Evolutionary conservation across 2,113 vertebrate genomes (phyloP), one percentile per base, ranked within the genome.

Genomic region (Micromys minutus): DNA sequence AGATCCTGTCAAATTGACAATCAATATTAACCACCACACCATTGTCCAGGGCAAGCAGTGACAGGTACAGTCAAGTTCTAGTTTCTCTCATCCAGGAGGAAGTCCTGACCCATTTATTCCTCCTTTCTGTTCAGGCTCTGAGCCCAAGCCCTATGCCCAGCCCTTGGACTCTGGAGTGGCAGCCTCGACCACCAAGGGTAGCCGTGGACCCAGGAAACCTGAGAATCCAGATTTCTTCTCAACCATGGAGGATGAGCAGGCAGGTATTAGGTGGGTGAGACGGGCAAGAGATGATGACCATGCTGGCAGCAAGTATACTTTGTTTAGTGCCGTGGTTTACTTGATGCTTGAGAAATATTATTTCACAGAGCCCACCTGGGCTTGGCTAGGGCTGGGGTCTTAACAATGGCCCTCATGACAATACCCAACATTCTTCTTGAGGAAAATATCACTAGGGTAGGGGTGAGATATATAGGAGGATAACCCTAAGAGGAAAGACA

Each of bases 161-260:
- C 34, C 93, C 71, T 95, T 93, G 86, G 95, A 95, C n/a, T 17
- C 89, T 80, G 89, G 74, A 50, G 50, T 63, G 39, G 29, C 87
- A 29, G 47, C 84, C 19, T 71, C 71, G 1, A 24, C 57, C 89
- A 12, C 87, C 36, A 87, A 39, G 50, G 84, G 50, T 74, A 76
- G 75, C 7, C 0, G 63, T 7, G 77, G 55, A 26, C 63, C 24
- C 91, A 89, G 95, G 94, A 93, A 69, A 61, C 57, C 91, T 10
- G 91, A 85, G 94, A 50, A 47, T 45, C 63, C 63, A 4, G 79
- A 87, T 55, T 47, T 89, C 59, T 71, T 80, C 81, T 57, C 72
- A 8, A 4, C 79, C 87, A 96, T 95, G 97, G 96, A 45, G 15
- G 93, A 97, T 15, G 79, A 94, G 52, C 97, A 97, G 97, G 97